phyloP scores from a whole-genome alignment of 2,888 invertebrate species.

The Euplagia quadripunctaria region DNA sequence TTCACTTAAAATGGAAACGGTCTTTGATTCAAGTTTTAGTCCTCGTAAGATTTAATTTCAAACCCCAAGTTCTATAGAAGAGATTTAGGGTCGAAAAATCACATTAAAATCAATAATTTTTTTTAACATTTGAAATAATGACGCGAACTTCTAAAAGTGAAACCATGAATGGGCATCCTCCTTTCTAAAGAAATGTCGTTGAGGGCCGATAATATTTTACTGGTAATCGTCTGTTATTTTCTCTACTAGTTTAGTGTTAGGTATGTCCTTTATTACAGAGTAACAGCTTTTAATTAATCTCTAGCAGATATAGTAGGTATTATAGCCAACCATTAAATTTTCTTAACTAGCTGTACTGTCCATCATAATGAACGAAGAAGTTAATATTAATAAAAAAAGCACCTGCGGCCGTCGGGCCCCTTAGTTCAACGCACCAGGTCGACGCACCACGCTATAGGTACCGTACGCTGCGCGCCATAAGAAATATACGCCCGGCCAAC shows the following conservation, averaged over 20 bases:
- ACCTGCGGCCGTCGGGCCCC: conserved; percentile 70
- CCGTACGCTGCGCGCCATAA: conserved; percentile 80
- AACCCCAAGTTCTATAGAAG: no score
- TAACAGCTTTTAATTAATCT: conserved; percentile 5
- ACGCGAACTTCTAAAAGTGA: no score
- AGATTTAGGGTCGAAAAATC: no score
- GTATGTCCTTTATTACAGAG: background rate
- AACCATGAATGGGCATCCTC: no score
- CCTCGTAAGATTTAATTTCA: no score
- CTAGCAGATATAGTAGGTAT: conserved; percentile 12
- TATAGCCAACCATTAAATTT: conserved; percentile 29
- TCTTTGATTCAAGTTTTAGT: no score
- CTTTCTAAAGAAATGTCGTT: background rate
- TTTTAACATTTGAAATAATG: no score
- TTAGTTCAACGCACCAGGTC: conserved; percentile 84
- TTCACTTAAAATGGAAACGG: no score
- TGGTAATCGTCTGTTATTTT: background rate
- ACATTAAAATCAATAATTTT: no score
- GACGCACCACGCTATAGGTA: conserved; percentile 75
- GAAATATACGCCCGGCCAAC: conserved; percentile 76
- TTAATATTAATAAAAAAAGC: conserved; percentile 71
- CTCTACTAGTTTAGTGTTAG: background rate
- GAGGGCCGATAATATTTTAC: background rate
- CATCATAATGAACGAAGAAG: conserved; percentile 55
- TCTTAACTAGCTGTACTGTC: conserved; percentile 41